Base-by-base conservation (phyloP, 2,113 vertebrate species). In the Cebidichthys violaceus region DNA sequence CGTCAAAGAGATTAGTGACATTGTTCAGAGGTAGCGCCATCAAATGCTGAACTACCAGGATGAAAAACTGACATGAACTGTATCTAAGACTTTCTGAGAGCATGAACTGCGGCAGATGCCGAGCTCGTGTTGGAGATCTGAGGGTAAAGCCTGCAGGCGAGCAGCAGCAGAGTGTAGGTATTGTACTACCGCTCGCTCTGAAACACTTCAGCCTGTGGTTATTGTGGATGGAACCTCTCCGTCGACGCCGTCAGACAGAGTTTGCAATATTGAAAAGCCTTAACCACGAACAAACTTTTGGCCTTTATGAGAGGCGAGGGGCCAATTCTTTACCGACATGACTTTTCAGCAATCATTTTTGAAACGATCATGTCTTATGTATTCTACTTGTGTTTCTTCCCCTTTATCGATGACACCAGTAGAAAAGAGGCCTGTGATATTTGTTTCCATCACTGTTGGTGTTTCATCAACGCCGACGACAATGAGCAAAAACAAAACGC, bases 1-100 rank as follows among this genome's bases (percentile, higher is more conserved):
- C 0, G 96, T 99, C 92, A 99, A 97, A 86, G 98, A 99, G 95
- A 99, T 99, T 93, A 98, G 97, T 0, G 98, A 99, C 90, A 99
- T 99, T 0, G 98, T 99, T 43, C 97, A 97, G 95, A 99, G 98
- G 98, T 99, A 99, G 98, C 95, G 81, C 82, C 45, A 14, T 13
- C 75, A 50, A 75, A 41, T 57, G 10, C 39, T 9, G 41, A 9
- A 22, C 37, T 59, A 59, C 33, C 17, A 76, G 55, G 33, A 85
- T 6, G 17, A 24, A 18, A 87, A 91, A 82, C 65, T 69, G 18
- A 80, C 47, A 75, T n/a, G n/a, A 61, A 84, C 62, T 77, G 47
- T 84, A 33, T 70, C 61, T 74, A 55, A 72, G 70, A 62, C 78
- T 33, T 50, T 70, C 68, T 71, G 59, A 73, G 60, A 45, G 33